Evolutionary conservation across 2,113 vertebrate genomes (phyloP).

Genomic region (Sturnira hondurensis): DNA sequence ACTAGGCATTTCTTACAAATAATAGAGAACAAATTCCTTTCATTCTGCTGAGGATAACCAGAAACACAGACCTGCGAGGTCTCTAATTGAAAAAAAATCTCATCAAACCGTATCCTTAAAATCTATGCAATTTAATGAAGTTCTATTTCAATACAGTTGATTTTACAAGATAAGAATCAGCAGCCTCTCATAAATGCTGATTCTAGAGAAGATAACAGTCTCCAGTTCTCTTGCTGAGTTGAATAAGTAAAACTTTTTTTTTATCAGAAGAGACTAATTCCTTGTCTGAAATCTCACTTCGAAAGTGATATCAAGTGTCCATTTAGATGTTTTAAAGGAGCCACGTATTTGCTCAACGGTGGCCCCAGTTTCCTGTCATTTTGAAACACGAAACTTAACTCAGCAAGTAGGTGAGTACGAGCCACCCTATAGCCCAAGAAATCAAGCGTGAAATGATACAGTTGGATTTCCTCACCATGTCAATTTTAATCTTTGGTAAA

Average conservation of each 20-base stretch:
- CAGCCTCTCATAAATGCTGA: background rate
- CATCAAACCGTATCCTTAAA: background rate
- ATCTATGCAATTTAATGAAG: background rate
- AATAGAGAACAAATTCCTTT: conserved; percentile 47
- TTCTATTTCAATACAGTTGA: background rate
- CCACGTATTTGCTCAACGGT: background rate
- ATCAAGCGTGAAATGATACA: background rate
- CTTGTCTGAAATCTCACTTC: conserved; percentile 25
- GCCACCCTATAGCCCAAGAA: background rate
- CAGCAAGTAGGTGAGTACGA: background rate
- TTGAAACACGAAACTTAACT: conserved; percentile 1
- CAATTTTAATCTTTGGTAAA: conserved; percentile 8
- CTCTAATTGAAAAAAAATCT: background rate
- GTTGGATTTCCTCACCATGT: background rate
- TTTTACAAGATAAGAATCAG: background rate
- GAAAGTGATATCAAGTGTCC: background rate
- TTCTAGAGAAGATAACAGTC: background rate
- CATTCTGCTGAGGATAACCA: conserved; percentile 40
- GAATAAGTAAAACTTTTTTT: background rate
- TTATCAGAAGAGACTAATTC: background rate
- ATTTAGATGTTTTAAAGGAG: conserved; percentile 14
- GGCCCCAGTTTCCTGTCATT: background rate
- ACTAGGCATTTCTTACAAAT: conserved; percentile 39
- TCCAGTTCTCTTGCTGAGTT: background rate
- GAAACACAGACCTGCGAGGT: background rate